Base-by-base conservation (phyloP, 1,140 invertebrate genomes). In the Holcopasites calliopsidis region DNA sequence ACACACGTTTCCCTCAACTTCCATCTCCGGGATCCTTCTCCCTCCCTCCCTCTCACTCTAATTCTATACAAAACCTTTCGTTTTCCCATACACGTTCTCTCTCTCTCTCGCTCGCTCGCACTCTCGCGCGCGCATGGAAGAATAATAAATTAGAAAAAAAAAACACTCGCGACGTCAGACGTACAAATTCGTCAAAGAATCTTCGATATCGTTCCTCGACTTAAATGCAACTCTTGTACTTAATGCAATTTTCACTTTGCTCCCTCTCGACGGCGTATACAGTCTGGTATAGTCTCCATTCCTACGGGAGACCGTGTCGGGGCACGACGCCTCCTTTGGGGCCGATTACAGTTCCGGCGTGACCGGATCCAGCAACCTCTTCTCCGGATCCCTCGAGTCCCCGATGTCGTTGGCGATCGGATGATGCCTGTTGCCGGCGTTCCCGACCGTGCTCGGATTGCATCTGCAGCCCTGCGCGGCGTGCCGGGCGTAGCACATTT, bases 401-500 rank as follows among this genome's bases (percentile, higher is more conserved):
- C 87, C 81, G 44, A 89, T 88, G 26, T 86, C 86, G 83, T 87
- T 85, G 60, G 84, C 77, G 86, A 76, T 86, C 58, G 90, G 90
- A 33, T 92, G 92, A 70, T 92, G 85, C 85, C 92, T 90, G 86
- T 87, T 28, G 76, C 87, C 42, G 80, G 88, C 28, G 70, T 84
- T 90, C 86, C 87, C 93, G 90, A 89, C 93, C 92, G 93, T 93
- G 93, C 76, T 93, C 90, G 88, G 92, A 64, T 91, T 88, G 85
- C 94, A 95, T 35, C 91, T 88, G 84, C 95, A 95, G 70, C 96
- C 96, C 81, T 95, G 94, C 60, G 94, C 93, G 11, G 94, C 94
- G 89, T 95, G 95, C 77, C 94, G 93, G 74, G 96, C 95, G 92
- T 98, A 98, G 85, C 95, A 95, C 79, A 93, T 93, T 89, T 97